Evolutionary conservation across 2,888 invertebrate species (phyloP), one percentile per base, ranked within the genome.

Genomic region (Acleris emargana): DNA sequence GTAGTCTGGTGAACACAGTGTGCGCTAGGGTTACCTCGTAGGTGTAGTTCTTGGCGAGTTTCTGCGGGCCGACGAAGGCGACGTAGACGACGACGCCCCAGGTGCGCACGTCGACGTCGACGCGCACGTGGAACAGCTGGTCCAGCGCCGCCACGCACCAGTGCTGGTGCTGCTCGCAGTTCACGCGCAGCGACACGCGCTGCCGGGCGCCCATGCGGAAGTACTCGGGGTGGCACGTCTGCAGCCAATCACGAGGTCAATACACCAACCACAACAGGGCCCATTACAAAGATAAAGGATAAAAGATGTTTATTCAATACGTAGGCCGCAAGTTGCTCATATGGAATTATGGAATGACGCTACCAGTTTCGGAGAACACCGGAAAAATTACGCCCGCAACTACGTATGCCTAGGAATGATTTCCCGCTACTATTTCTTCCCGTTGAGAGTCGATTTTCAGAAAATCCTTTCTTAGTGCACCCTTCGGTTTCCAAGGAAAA

Each of bases 61-160:
- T 82, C 75, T 87, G 86, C 52, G 93, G 92, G 1, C 93, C 93
- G 67, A 93, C 84, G 75, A 87, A 92, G 0, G 87, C 80, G 69
- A 91, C 90, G 74, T 83, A 84, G 11, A 88, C 80, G 64, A 82
- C 71, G 55, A 90, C 76, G 59, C 89, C 87, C 86, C 87, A 86
- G 18, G 83, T 75, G 67, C 84, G 84, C 38, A 86, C 76, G 70
- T 88, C 86, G 18, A 89, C 83, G 72, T 88, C 86, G 5, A 89
- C 79, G 28, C 84, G 81, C 69, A 90, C 70, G 69, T 86, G 84
- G 82, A 92, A 93, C 73, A 85, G 76, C 74, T 90, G 83, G 47
- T 79, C 79, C 68, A 83, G 73, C 32, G 86, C 81, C 75, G 79
- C 71, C 67, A 91, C 78, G 57, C 91, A 70, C 88, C 88, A 90